Conservation (phyloP, 1,140 invertebrate genomes). For the Drosophila sp. region DNA sequence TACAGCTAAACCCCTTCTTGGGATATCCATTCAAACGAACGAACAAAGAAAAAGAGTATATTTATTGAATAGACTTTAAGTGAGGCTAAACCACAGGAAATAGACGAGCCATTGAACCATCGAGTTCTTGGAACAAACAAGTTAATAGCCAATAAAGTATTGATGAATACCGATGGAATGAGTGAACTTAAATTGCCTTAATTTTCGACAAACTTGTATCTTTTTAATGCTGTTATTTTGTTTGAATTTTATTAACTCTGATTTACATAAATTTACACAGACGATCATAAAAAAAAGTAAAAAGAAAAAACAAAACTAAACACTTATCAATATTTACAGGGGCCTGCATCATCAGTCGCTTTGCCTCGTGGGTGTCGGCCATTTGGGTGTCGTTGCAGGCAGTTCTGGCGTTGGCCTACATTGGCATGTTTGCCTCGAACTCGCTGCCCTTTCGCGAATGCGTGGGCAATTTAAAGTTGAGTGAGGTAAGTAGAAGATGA, state of each 20-base stretch:
- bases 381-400: slow-evolving; percentile 82
- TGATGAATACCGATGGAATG: not conserved
- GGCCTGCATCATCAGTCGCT: slow-evolving; percentile 79
- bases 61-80: too few relatives aligned
- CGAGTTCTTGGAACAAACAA: too few relatives aligned
- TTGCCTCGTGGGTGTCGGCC: slow-evolving; percentile 80
- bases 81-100: too few relatives aligned
- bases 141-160: not conserved
- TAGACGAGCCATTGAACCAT: too few relatives aligned
- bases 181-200: not conserved
- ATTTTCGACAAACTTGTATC: slow-evolving; percentile 4
- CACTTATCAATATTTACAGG: slow-evolving; percentile 45
- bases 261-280: not conserved
- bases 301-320: not conserved
- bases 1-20: too few relatives aligned
- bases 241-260: not conserved
- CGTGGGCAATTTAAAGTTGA: slow-evolving; percentile 65
- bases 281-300: not conserved
- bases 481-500: slow-evolving; percentile 41
- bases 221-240: not conserved
- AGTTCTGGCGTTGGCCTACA: slow-evolving; percentile 75
- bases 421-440: slow-evolving; percentile 77
- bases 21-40: too few relatives aligned
- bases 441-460: slow-evolving; percentile 77
- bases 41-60: too few relatives aligned